Evolutionary conservation across 1,140 invertebrate species (phyloP), one percentile per base, ranked within the genome.

Genomic region (Rhagoletis zephyria): DNA sequence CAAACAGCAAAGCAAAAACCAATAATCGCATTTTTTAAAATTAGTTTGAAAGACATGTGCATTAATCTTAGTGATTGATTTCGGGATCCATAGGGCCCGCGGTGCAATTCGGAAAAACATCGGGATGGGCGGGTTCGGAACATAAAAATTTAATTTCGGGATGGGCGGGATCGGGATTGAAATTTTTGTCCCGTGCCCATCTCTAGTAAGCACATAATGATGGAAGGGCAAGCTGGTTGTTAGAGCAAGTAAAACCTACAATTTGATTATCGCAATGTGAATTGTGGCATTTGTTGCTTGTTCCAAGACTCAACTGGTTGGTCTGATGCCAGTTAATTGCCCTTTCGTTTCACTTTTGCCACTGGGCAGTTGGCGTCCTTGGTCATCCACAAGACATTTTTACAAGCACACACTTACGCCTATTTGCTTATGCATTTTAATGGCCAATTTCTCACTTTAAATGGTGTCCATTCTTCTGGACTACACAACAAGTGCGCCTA

Each of bases 361-460:
- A 30, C 67, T 10, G 12, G 12, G 1, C 67, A 40, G 4, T 12
- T 14, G 87, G 48, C n/a, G 61, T 87, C 87, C 45, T 87, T 64
- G 87, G 85, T 86, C 61, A 48, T 85, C n/a, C 45, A 77, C 42
- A 56, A 77, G 65, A 56, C 65, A 45, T 45, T 48, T 30, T 42
- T 63, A 51, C 45, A 64, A 63, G 1, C n/a, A 81, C 45, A 81
- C 51, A 85, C 19, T 81, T 81, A 16, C 74, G 12, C 16, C 45
- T 81, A 51, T 81, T 59, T 85, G 86, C 90, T 90, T 87, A 90
- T 89, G 90, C 90, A 91, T 91, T 91, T 91, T 91, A 92, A 91
- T 92, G 91, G 91, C 88, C 91, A 92, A 92, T 92, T 92, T 92
- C 90, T 92, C 91, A 92, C 91, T 90, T 91, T 92, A 92, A 92